Conservation (phyloP, 2,888 invertebrate genomes). For the Cataglyphis cursor region DNA sequence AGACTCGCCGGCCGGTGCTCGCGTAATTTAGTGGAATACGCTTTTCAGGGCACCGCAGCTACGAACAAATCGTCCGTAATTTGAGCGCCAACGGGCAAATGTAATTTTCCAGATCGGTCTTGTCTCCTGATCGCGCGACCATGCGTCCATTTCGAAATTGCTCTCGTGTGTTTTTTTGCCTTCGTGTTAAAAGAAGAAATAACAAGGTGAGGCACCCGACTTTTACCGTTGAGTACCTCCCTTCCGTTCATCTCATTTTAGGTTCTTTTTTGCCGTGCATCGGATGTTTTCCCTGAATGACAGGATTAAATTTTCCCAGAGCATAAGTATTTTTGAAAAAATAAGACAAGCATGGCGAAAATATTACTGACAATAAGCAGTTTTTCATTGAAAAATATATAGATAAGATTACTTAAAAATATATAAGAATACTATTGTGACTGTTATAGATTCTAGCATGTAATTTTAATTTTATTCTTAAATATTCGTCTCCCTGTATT, state of each 20-base stretch:
- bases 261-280: neutral
- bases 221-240: slow-evolving; percentile 12
- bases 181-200: slow-evolving; percentile 45
- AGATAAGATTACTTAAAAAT: neutral
- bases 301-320: neutral
- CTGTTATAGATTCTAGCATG: too few species aligned
- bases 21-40: slow-evolving; percentile 55
- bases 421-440: too few species aligned
- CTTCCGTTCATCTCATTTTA: slow-evolving; percentile 2
- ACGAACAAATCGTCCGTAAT: slow-evolving; percentile 69
- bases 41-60: slow-evolving; percentile 17
- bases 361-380: neutral
- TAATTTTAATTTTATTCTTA: neutral
- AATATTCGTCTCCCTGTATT: neutral
- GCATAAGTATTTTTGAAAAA: neutral
- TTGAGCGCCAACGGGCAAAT: slow-evolving; percentile 64
- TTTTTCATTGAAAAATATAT: neutral
- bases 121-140: slow-evolving; percentile 15
- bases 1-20: slow-evolving; percentile 6
- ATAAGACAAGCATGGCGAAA: neutral
- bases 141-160: slow-evolving; percentile 76
- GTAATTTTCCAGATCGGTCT: slow-evolving; percentile 70
- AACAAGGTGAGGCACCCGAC: slow-evolving; percentile 64
- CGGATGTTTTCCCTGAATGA: neutral
- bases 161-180: slow-evolving; percentile 64